phyloP scores from a whole-genome alignment of 2,888 invertebrate species.

The Xylota segnis region DNA sequence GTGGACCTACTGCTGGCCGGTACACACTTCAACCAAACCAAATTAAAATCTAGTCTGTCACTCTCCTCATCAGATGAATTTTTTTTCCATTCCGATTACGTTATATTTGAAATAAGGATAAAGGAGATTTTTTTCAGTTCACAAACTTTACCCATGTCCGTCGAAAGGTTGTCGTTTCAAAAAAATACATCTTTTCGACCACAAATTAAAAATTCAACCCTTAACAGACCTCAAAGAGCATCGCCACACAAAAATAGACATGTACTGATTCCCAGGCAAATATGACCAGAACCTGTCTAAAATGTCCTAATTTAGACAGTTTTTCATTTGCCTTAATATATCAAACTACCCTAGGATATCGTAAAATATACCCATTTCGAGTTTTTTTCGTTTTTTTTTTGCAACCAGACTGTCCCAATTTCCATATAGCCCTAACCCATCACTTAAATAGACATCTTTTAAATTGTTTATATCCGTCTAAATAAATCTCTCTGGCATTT shows the following conservation, averaged over 20 bases:
- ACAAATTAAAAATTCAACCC: too few relatives aligned
- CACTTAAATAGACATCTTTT: conserved; percentile 58
- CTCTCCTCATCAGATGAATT: too few relatives aligned
- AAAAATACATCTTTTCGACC: too few relatives aligned
- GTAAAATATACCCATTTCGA: conserved; percentile 40
- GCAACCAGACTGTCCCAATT: conserved; percentile 19
- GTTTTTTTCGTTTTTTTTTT: conserved; percentile 66
- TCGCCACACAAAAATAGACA: not conserved
- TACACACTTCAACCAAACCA: too few relatives aligned
- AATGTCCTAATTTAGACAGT: not conserved
- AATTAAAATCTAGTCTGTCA: too few relatives aligned
- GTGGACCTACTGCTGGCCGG: too few relatives aligned
- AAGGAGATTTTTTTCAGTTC: too few relatives aligned
- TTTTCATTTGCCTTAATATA: not conserved
- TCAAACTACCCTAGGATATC: conserved; percentile 38
- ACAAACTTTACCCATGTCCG: too few relatives aligned
- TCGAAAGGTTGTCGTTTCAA: too few relatives aligned
- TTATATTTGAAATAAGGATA: too few relatives aligned
- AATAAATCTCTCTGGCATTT: conserved; percentile 62
- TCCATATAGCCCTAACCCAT: conserved; percentile 25
- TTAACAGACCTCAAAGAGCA: not conserved
- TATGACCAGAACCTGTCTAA: not conserved
- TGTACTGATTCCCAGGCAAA: not conserved
- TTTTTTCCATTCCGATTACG: too few relatives aligned
- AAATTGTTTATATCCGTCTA: conserved; percentile 62